A percentile compares a stretch with the other conserved stretches of the same genome.
phyloP scores from a whole-genome alignment of 1,140 invertebrate species.

The Dryas iulia region DNA sequence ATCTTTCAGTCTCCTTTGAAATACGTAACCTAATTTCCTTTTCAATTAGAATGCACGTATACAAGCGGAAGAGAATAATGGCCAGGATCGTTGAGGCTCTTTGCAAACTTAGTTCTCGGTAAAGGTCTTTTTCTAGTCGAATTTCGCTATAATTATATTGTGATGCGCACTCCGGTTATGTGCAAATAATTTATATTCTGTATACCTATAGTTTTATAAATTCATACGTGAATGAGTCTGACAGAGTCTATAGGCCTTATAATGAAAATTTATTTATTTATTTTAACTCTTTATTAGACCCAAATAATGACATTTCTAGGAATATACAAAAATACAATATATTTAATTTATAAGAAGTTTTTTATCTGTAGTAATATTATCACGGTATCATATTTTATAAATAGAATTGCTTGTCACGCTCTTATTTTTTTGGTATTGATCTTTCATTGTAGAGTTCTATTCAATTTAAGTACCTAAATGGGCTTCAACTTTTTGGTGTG shows the following conservation, averaged over 20 bases:
- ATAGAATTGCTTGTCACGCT: background rate
- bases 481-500: background rate
- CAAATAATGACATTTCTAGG: no score
- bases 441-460: background rate
- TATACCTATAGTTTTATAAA: no score
- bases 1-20: slow-evolving; percentile 37
- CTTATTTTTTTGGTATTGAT: background rate
- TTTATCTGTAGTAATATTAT: background rate
- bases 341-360: background rate
- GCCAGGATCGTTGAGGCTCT: slow-evolving; percentile 2
- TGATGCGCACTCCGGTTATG: background rate
- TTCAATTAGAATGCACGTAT: slow-evolving; percentile 7
- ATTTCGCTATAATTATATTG: background rate
- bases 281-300: no score
- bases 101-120: background rate
- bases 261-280: no score
- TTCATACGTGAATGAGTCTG: no score
- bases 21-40: slow-evolving; percentile 13
- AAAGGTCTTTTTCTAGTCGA: background rate
- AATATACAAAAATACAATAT: no score
- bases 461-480: no score
- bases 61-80: slow-evolving; percentile 23
- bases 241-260: no score
- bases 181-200: no score
- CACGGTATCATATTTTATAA: background rate